phyloP scores from a whole-genome alignment of 2,888 invertebrate species.

The Drosophila maculinotata region DNA sequence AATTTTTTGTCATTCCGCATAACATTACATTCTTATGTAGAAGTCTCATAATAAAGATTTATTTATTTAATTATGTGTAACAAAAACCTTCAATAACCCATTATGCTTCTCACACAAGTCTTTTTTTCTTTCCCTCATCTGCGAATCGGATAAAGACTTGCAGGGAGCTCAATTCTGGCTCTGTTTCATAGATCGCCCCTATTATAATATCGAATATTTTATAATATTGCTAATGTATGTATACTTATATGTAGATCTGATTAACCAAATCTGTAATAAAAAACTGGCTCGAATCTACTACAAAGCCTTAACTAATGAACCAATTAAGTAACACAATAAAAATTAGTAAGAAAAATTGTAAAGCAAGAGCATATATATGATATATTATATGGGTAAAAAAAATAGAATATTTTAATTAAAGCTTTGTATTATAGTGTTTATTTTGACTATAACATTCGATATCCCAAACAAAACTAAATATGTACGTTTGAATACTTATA shows the following conservation, averaged over 20 bases:
- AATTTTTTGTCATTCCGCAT: conserved; percentile 48
- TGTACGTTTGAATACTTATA: conserved; percentile 1
- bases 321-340: conserved; percentile 37
- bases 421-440: conserved; percentile 25
- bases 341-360: conserved; percentile 17
- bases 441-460: conserved; percentile 13
- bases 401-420: conserved; percentile 18
- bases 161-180: not conserved
- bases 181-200: no score
- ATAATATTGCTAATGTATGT: no score
- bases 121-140: conserved; percentile 19
- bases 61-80: conserved; percentile 32
- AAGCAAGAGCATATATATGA: conserved; percentile 20
- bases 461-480: conserved; percentile 7
- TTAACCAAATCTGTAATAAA: conserved; percentile 31
- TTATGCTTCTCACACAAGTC: conserved; percentile 1
- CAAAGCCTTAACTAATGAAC: conserved; percentile 43
- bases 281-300: conserved; percentile 37
- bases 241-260: conserved; percentile 30
- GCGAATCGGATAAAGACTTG: conserved; percentile 11
- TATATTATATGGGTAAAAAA: conserved; percentile 26
- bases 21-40: conserved; percentile 29
- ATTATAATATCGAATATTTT: no score
- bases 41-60: conserved; percentile 29
- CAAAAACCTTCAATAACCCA: not conserved